Evolutionary conservation across 2,888 invertebrate species (phyloP).

Genomic region (Drosophila tanythrix): DNA sequence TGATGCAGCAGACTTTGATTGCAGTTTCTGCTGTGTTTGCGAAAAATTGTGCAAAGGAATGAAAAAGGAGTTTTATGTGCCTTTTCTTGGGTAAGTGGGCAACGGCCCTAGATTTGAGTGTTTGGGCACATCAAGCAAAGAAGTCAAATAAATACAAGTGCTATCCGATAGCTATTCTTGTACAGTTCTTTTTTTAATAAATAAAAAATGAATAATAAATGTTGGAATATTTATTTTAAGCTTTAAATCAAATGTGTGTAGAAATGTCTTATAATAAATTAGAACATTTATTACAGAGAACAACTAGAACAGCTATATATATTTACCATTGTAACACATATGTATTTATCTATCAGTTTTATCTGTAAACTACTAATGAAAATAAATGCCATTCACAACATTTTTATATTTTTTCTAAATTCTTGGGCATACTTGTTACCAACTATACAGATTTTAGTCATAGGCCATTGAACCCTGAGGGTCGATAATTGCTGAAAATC

Average conservation of each 20-base stretch:
- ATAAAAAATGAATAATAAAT: background rate
- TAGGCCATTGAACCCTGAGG: background rate
- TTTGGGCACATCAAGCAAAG: background rate
- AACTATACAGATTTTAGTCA: background rate
- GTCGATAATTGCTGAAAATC: background rate
- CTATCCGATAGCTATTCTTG: constrained; percentile 2
- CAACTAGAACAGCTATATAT: background rate
- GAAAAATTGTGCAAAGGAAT: constrained; percentile 35
- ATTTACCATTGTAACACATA: background rate
- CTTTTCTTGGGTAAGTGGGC: constrained; percentile 15
- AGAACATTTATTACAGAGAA: background rate
- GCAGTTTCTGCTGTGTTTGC: constrained; percentile 74
- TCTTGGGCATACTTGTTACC: background rate
- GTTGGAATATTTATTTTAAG: background rate
- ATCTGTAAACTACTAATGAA: background rate
- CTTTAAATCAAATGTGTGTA: background rate
- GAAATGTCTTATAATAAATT: background rate
- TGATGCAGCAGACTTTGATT: constrained; percentile 64
- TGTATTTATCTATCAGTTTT: background rate
- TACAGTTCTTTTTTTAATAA: background rate
- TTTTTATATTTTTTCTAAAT: background rate
- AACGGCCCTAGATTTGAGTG: constrained; percentile 31
- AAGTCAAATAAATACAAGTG: constrained; percentile 10
- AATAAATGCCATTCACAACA: background rate
- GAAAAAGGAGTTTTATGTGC: background rate